Conservation (phyloP, 1,140 invertebrate species). For the Berghia stephanieae region DNA sequence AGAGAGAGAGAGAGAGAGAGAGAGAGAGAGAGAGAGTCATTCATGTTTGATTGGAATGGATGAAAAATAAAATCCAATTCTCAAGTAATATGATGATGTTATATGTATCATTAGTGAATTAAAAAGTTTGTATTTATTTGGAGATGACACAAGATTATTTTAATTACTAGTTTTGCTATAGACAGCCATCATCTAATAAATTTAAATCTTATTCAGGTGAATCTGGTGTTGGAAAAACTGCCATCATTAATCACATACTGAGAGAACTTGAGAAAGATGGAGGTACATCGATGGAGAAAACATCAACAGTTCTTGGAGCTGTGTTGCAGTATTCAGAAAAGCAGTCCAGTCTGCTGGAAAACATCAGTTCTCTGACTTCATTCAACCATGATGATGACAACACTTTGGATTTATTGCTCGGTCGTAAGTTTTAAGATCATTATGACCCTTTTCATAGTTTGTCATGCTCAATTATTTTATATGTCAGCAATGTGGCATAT, state of each 20-base stretch:
- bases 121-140: too few species aligned
- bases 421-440: conserved; percentile 29
- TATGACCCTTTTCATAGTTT: too few species aligned
- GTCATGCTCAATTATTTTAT: too few species aligned
- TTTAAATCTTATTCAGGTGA: conserved; percentile 52
- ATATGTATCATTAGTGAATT: too few species aligned
- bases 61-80: too few species aligned
- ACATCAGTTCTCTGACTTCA: conserved; percentile 58
- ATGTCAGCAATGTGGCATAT: too few species aligned
- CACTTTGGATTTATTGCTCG: conserved; percentile 42
- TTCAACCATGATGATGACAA: conserved; percentile 43
- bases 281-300: conserved; percentile 50
- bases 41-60: too few species aligned
- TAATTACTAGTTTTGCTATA: too few species aligned
- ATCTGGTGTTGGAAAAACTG: conserved; percentile 66
- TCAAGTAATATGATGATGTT: too few species aligned
- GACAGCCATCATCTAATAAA: not conserved
- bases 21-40: too few species aligned
- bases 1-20: too few species aligned
- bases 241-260: conserved; percentile 62
- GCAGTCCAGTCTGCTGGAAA: conserved; percentile 55
- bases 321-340: conserved; percentile 63
- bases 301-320: conserved; percentile 57
- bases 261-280: conserved; percentile 59
- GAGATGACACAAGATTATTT: too few species aligned